A percentile compares a stretch with the other conserved stretches of the same genome.
Conservation (phyloP, 2,888 invertebrate genomes). For the Aleiodes alternator region DNA sequence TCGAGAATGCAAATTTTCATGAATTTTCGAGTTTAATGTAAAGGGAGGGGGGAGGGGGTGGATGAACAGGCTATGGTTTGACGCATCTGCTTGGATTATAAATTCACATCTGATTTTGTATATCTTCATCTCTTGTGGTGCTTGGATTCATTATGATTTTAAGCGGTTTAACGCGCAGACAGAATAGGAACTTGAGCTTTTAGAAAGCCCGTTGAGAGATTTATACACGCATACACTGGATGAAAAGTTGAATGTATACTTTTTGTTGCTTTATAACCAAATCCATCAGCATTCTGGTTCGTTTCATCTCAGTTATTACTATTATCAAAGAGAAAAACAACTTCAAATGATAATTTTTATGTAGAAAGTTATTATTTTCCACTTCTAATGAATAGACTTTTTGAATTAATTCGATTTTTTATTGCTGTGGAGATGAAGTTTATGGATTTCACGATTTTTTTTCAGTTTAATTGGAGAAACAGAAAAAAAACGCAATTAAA, state of each 20-base stretch:
- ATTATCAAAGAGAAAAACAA: neutral
- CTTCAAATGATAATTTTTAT: neutral
- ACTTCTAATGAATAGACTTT: no score
- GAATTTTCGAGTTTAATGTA: neutral
- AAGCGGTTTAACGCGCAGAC: slow-evolving; percentile 58
- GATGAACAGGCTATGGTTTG: no score
- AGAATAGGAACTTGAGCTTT: neutral
- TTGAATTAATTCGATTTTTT: no score
- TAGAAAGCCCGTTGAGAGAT: slow-evolving; percentile 1
- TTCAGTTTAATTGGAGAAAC: no score
- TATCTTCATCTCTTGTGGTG: slow-evolving; percentile 51
- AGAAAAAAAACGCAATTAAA: no score
- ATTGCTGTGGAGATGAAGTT: no score
- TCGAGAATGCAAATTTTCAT: neutral
- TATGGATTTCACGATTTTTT: no score
- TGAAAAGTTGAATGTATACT: neutral
- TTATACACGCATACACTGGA: no score
- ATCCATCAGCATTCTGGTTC: slow-evolving; percentile 7
- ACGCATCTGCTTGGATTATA: neutral
- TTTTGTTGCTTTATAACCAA: neutral
- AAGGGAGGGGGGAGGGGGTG: no score
- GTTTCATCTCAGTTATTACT: neutral
- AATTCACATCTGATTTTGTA: slow-evolving; percentile 24
- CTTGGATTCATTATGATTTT: slow-evolving; percentile 68
- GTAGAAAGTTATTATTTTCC: no score